These are phyloP conservation scores for Anniella stebbinsi DNA, from an alignment of 2,797 vertebrate genomes.

Conservation along the genomic window DNA sequence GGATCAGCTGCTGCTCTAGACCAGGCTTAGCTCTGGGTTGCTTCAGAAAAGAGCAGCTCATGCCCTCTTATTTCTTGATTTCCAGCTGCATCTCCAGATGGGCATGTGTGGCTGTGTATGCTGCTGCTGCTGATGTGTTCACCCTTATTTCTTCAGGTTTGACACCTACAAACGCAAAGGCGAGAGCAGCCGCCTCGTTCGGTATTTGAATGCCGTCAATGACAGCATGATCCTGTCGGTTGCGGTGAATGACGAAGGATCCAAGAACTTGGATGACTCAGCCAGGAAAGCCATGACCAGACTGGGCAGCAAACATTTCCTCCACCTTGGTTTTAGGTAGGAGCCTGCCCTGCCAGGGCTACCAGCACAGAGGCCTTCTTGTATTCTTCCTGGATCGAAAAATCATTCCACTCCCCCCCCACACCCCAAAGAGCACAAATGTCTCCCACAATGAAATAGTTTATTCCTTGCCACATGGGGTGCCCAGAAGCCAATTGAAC, in stretches of 20 bases:
- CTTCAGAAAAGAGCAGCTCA: background rate
- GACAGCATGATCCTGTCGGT: conserved; percentile 88
- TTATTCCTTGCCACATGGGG: conserved; percentile 34
- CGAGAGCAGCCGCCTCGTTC: conserved; percentile 90
- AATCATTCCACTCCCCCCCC: conserved; percentile 53
- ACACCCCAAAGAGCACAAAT: conserved; percentile 62
- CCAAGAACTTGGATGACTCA: conserved; percentile 90
- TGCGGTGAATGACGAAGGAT: conserved; percentile 95
- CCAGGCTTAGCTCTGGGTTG: background rate
- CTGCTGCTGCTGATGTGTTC: fast-evolving
- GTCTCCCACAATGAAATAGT: conserved; percentile 52
- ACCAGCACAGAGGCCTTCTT: conserved; percentile 62
- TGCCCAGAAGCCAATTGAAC: conserved; percentile 61
- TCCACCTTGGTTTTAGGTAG: conserved; percentile 92
- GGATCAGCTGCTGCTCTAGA: too few species aligned
- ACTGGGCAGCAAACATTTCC: conserved; percentile 92
- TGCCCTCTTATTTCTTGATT: too few species aligned
- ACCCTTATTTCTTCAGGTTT: conserved; percentile 81
- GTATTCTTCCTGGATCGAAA: conserved; percentile 56
- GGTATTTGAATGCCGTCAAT: conserved; percentile 84
- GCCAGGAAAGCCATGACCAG: conserved; percentile 89
- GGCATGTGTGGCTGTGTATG: background rate
- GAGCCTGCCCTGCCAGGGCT: conserved; percentile 44
- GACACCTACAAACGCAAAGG: conserved; percentile 93
- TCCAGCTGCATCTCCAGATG: background rate